A percentile compares a stretch with the other conserved stretches of the same genome.
Evolutionary conservation across 2,113 vertebrate species (phyloP).

Genomic region (Anolis sagrei): DNA sequence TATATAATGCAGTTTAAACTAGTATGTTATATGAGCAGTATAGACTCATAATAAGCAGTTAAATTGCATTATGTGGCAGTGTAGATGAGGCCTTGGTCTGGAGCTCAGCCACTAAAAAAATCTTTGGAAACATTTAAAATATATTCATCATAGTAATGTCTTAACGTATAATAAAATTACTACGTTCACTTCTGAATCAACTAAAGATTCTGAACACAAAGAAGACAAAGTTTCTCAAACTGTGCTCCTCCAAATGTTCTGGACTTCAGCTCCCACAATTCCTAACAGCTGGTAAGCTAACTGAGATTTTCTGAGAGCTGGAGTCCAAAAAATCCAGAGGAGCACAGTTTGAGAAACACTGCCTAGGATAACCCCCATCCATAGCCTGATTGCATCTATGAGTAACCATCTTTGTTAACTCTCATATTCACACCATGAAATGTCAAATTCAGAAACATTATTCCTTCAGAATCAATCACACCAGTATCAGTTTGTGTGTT

Average conservation of each 20-base stretch:
- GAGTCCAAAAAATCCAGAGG: too few species aligned
- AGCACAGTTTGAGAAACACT: too few species aligned
- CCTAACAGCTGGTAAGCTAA: too few species aligned
- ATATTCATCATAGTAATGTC: not conserved
- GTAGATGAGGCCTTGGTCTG: not conserved
- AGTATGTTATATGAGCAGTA: too few species aligned
- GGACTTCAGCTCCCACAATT: too few species aligned
- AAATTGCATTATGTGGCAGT: too few species aligned
- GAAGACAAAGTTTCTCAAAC: too few species aligned
- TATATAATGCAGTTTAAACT: too few species aligned
- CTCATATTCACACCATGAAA: not conserved
- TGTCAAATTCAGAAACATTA: not conserved
- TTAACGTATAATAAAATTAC: not conserved
- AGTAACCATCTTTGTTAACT: not conserved
- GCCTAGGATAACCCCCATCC: not conserved
- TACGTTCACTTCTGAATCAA: not conserved
- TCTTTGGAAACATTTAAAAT: not conserved
- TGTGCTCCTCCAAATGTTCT: too few species aligned
- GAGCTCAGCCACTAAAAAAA: not conserved
- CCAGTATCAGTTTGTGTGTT: not conserved
- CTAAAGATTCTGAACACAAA: not conserved
- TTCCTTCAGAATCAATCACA: not conserved
- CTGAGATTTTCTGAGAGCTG: too few species aligned
- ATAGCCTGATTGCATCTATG: not conserved
- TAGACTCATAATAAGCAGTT: too few species aligned